Conservation (phyloP, 2,888 invertebrate species). For the Amblyjoppa fuscipennis region DNA sequence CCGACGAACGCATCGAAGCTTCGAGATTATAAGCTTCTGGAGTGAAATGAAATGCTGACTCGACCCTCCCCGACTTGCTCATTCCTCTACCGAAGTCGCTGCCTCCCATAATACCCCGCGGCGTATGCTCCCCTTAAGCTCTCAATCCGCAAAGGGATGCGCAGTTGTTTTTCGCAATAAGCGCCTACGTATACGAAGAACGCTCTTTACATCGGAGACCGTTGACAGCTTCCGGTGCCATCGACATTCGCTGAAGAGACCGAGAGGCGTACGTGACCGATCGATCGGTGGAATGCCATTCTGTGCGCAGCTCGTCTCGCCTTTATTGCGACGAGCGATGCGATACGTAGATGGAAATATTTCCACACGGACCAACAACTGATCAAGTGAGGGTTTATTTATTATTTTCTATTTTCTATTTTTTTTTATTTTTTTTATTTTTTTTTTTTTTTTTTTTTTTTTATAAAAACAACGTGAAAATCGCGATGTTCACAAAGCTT, state of each 20-base stretch:
- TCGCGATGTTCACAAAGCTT: too few species aligned
- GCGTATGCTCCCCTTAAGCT: not conserved
- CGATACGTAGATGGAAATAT: constrained; percentile 56
- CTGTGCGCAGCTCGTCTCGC: constrained; percentile 28
- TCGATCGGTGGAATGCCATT: not conserved
- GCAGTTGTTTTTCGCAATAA: constrained; percentile 7
- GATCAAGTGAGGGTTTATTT: not conserved
- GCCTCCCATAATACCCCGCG: not conserved
- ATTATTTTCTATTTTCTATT: too few species aligned
- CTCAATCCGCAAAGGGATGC: not conserved
- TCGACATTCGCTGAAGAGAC: not conserved
- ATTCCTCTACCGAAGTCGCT: not conserved
- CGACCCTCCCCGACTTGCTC: constrained; percentile 17
- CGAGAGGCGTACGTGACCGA: not conserved
- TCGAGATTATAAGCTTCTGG: constrained; percentile 56
- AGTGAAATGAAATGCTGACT: constrained; percentile 51
- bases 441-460: too few species aligned
- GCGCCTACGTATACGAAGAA: not conserved
- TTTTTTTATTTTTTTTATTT: too few species aligned
- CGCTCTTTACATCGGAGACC: not conserved
- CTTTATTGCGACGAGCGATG: constrained; percentile 19
- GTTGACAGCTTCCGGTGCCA: not conserved
- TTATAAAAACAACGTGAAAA: too few species aligned
- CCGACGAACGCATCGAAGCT: constrained; percentile 52
- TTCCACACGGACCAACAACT: constrained; percentile 22